Conservation (phyloP, 2,797 vertebrate species). For the Percopsis omiscomaycus region DNA sequence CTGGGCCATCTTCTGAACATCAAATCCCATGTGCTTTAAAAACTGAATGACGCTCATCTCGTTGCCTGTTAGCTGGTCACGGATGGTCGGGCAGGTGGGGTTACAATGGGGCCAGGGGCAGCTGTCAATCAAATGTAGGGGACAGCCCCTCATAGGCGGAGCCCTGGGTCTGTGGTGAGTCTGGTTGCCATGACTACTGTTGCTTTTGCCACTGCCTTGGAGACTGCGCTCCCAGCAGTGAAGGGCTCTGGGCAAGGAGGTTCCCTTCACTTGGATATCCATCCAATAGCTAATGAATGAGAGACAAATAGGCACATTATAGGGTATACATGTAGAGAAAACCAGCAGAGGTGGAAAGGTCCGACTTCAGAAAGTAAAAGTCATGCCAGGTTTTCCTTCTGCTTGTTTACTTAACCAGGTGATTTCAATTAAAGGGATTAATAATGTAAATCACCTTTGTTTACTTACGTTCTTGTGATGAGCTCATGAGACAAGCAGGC, state of each 20-base stretch:
- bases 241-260: constrained; percentile 87
- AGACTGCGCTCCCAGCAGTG: constrained; percentile 96
- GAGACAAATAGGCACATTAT: constrained; percentile 47
- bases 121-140: constrained; percentile 88
- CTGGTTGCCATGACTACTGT: constrained; percentile 54
- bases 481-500: constrained; percentile 96
- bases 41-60: constrained; percentile 95
- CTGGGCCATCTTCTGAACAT: constrained; percentile 94
- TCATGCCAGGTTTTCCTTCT: too few species aligned
- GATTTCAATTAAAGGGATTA: too few species aligned
- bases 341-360: background rate
- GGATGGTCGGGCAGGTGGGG: constrained; percentile 92
- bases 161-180: constrained; percentile 70
- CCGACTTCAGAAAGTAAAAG: too few species aligned
- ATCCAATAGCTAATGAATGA: constrained; percentile 83
- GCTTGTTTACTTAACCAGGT: too few species aligned
- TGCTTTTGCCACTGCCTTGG: constrained; percentile 80
- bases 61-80: constrained; percentile 92
- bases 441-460: too few species aligned
- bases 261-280: constrained; percentile 91
- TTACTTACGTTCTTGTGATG: constrained; percentile 90
- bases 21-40: constrained; percentile 97
- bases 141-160: constrained; percentile 84
- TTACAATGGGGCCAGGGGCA: constrained; percentile 97
- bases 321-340: constrained; percentile 32